Base-by-base conservation (phyloP, 1,140 invertebrate species). In the Eupristina koningsbergeri region DNA sequence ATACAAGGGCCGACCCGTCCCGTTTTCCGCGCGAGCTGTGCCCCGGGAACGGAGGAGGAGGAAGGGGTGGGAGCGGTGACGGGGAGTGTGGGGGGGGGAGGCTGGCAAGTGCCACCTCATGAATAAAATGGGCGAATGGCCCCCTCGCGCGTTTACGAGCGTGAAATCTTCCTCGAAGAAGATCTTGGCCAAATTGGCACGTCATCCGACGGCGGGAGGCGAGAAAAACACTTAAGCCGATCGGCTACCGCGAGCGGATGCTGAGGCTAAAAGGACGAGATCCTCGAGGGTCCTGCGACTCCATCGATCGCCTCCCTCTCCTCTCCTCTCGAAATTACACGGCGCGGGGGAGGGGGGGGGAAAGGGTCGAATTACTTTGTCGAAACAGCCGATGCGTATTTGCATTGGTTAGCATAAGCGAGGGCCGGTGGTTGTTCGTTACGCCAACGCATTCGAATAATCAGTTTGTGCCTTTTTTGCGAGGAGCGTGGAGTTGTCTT, bases 101-200 rank as follows among this genome's bases (percentile, higher is more conserved):
- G 8, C 34, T n/a, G 26, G 29, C 63, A 58, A 58, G 29, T 15
- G 3, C 17, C 5, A 79, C 47, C 77, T 79, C 41, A 67, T 73
- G 77, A 64, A 74, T 61, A 80, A 84, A 58, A 79, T 31, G 45
- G 67, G 50, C 64, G 9, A 58, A 58, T 58, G 53, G 53, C 26
- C 53, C 26, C 79, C 53, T 58, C 79, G 26, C 47, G 45, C 41
- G 50, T 83, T 83, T 83, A 83, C 81, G 74, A 83, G 81, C 81
- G 80, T 82, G 58, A 76, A 82, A 63, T 75, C 80, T 63, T 31
- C 15, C 53, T 19, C 22, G 53, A 22, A 79, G 53, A 67, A n/a
- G n/a, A n/a, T n/a, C n/a, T n/a, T n/a, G n/a, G 63, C 78, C 78
- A 71, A 80, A 80, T 80, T 80, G 78, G 63, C 71, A 71, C 78